phyloP scores from a whole-genome alignment of 2,797 vertebrate species.

The Tiaroga cobitis region DNA sequence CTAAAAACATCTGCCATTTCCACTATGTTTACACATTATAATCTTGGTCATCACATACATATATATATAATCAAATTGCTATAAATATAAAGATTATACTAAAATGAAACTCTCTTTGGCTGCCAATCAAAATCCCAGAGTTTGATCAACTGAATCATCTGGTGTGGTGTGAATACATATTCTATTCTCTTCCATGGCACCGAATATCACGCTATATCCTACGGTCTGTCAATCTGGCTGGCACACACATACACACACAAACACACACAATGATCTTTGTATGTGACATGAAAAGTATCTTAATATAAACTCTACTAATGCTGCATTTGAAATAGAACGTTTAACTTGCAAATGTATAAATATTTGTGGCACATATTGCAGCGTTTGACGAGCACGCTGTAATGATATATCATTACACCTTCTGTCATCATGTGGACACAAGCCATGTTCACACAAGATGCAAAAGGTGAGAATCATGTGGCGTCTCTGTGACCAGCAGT shows the following conservation, averaged over 20 bases:
- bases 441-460: constrained; percentile 43
- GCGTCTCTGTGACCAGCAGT: constrained; percentile 38
- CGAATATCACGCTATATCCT: constrained; percentile 60
- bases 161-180: constrained; percentile 58
- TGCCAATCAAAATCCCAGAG: constrained; percentile 55
- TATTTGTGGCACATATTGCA: constrained; percentile 39
- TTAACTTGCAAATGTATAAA: constrained; percentile 27
- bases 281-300: constrained; percentile 9
- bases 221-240: constrained; percentile 63
- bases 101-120: constrained; percentile 52
- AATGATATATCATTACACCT: constrained; percentile 46
- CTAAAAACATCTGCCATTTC: constrained; percentile 59
- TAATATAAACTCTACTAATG: constrained; percentile 30
- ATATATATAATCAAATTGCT: not conserved
- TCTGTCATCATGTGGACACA: constrained; percentile 46
- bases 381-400: constrained; percentile 18
- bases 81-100: constrained; percentile 24
- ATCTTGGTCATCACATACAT: constrained; percentile 2
- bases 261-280: constrained; percentile 44
- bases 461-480: constrained; percentile 45
- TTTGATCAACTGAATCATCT: constrained; percentile 55
- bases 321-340: constrained; percentile 23
- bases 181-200: constrained; percentile 54
- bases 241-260: constrained; percentile 45
- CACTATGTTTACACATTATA: constrained; percentile 4